Base-by-base conservation (phyloP, 2,888 invertebrate species). In the Syritta pipiens region DNA sequence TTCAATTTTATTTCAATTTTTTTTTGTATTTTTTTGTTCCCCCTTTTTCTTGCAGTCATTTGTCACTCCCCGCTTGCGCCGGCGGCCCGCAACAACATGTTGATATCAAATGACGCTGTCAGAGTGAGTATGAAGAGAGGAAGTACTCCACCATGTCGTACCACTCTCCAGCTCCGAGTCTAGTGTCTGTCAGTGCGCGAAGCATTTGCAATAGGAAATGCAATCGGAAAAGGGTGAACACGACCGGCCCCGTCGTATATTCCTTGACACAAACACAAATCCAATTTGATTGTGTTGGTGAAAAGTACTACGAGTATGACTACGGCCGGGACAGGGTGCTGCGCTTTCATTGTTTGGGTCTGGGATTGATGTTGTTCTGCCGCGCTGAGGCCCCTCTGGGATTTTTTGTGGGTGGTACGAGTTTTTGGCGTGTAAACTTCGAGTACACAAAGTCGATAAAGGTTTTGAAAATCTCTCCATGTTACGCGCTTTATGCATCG, bases 151-250 rank as follows among this genome's bases (percentile, higher is more conserved):
- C 48, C 42, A 46, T 53, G 48, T 37, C 55, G 42, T 37, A 19
- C 37, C 26, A 28, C 6, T 26, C 55, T 48, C 26, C 32, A 35
- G 35, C 4, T 22, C 14, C 48, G 40, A 20, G 6, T 26, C 6
- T 28, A 44, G 9, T 42, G 14, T 7, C 59, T n/a, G n/a, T n/a
- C n/a, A 24, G 35, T 55, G 26, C 46, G 65, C 46, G n/a, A 40
- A 72, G 22, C 51, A 72, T 60, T 67, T 44, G 49, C 37, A 30
- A 67, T 62, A 55, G 79, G 72, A 74, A 74, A 74, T 74, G 72
- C 79, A 74, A 74, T 68, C 72, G 79, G 72, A 67, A 79, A 55
- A 74, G 46, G 49, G 60, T 67, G 37, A 71, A 75, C 51, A 24
- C 65, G n/a, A 57, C 68, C 46, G 20, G 60, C 28, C 22, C 26